These are phyloP conservation scores for Hemaris fuciformis DNA, from an alignment of 2,888 invertebrate species.

Conservation along the genomic window DNA sequence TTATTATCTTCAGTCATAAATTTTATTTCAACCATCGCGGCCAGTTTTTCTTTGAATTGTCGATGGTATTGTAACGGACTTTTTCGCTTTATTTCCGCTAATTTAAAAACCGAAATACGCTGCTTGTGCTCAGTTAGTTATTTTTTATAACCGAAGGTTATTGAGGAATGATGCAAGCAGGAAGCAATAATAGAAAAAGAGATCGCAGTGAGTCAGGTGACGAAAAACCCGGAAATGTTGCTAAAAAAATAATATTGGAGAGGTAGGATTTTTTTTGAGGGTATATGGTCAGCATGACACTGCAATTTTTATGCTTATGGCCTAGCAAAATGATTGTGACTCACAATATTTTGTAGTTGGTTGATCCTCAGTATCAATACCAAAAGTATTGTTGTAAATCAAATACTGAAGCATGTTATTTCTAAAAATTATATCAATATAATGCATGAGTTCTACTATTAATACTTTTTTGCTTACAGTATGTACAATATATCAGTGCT, in stretches of 20 bases:
- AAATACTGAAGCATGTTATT: too few relatives aligned
- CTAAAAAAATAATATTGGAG: conserved; percentile 55
- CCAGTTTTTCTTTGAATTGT: neutral
- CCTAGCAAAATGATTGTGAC: neutral
- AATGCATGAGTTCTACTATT: too few relatives aligned
- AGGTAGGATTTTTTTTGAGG: conserved; percentile 46
- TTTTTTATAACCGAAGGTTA: conserved; percentile 36
- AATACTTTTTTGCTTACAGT: too few relatives aligned
- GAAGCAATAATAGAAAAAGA: conserved; percentile 54
- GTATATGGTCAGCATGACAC: neutral
- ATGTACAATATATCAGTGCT: too few relatives aligned
- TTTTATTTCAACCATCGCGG: neutral
- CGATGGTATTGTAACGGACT: neutral
- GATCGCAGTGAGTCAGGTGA: conserved; percentile 56
- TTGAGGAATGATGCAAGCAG: conserved; percentile 36
- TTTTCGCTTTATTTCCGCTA: neutral
- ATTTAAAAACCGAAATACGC: neutral
- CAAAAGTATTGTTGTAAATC: too few relatives aligned
- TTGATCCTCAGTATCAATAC: too few relatives aligned
- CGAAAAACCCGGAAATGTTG: conserved; percentile 51
- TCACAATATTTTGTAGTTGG: too few relatives aligned
- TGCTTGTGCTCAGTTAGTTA: neutral
- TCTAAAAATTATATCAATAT: too few relatives aligned
- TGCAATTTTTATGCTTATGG: neutral
- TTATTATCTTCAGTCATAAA: neutral